Base-by-base conservation (phyloP, 1,140 invertebrate species). In the Apolygus lucorum region DNA sequence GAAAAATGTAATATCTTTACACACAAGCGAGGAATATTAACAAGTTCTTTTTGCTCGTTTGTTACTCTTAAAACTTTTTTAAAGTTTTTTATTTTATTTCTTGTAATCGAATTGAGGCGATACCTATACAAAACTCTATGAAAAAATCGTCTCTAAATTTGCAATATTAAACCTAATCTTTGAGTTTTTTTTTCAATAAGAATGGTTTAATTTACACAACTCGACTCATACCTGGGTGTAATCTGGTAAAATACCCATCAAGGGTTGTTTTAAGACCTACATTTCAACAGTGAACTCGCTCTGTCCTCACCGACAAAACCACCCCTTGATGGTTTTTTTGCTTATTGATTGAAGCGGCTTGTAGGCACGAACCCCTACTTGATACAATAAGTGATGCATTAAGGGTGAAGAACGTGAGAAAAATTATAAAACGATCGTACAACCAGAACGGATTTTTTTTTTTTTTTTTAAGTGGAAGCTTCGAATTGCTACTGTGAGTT, bases 121-220 rank as follows among this genome's bases (percentile, higher is more conserved):
- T 24, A 59, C 22, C 34, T 59, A 59, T 59, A 59, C 54, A 59
- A 59, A 59, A 59, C 22, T 59, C 54, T 59, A 59, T 59, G 54
- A 59, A 59, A 59, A 59, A 59, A 59, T 59, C 54, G 11, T 59
- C 4, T 24, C 54, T 59, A 59, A 59, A 13, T 14, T 59, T 59
- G 34, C 34, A 42, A 8, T 42, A 42, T 42, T 42, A 42, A 42
- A 42, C 34, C 34, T 42, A 42, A 42, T 42, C 34, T 8, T 42
- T 42, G 34, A 42, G 34, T 42, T 42, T 42, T 42, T n/a, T n/a
- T 42, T 42, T 42, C 34, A 42, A 8, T 17, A 17, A 42, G 34
- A 8, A 42, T 17, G 34, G 34, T 42, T 42, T 42, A 42, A 42
- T 42, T 42, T 42, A 42, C 34, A 42, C n/a, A n/a, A n/a, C 17